phyloP scores from a whole-genome alignment of 1,140 invertebrate species.

The Eubasilissa regina region DNA sequence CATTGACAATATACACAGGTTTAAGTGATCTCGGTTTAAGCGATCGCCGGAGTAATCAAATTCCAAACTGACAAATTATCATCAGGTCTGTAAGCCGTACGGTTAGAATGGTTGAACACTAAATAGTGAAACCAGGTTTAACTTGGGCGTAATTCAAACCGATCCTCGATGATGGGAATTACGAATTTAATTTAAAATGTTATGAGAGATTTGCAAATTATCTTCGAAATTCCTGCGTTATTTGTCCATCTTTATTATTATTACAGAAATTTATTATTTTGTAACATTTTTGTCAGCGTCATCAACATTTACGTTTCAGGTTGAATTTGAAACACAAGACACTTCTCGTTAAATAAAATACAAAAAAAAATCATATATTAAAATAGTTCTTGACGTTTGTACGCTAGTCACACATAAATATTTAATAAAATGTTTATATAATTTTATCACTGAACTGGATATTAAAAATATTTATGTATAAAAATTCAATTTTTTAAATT shows the following conservation, averaged over 20 bases:
- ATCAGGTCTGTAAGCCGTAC: conserved; percentile 23
- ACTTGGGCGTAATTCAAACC: conserved; percentile 22
- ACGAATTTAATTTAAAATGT: conserved; percentile 20
- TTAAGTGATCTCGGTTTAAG: conserved; percentile 20
- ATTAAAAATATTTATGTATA: too few species aligned
- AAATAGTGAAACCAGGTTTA: conserved; percentile 29
- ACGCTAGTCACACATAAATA: too few species aligned
- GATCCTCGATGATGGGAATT: conserved; percentile 24
- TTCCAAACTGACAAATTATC: conserved; percentile 41
- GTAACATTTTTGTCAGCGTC: too few species aligned
- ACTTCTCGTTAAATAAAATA: too few species aligned
- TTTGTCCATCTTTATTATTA: not conserved
- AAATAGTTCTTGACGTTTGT: too few species aligned
- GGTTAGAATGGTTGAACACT: conserved; percentile 29
- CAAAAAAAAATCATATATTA: too few species aligned
- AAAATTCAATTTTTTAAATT: too few species aligned
- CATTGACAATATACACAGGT: not conserved
- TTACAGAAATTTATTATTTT: too few species aligned
- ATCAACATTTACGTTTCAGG: too few species aligned
- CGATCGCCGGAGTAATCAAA: conserved; percentile 21
- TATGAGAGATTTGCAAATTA: conserved; percentile 15
- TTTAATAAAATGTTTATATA: too few species aligned
- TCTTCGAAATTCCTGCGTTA: not conserved
- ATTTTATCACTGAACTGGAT: too few species aligned
- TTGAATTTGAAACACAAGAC: too few species aligned